These are phyloP conservation scores for Eilema griseolum DNA, from an alignment of 2,888 invertebrate genomes.

Conservation along the genomic window DNA sequence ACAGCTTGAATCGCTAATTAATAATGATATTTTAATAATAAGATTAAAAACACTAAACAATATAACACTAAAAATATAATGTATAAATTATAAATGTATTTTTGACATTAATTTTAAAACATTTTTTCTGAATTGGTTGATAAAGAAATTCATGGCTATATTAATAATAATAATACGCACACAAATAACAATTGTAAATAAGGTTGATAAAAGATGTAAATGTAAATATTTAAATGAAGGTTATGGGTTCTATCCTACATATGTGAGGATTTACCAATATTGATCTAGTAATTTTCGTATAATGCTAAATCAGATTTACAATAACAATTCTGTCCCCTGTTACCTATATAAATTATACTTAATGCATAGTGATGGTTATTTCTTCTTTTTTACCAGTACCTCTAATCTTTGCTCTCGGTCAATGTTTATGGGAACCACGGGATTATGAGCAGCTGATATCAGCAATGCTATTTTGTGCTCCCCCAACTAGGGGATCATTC, in stretches of 20 bases:
- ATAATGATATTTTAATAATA: too few species aligned
- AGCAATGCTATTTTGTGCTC: conserved; percentile 19
- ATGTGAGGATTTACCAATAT: not conserved
- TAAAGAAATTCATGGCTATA: too few species aligned
- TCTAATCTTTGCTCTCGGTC: conserved; percentile 22
- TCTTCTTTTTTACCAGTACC: conserved; percentile 18
- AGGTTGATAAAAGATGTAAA: too few species aligned
- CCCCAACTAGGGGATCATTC: conserved; percentile 13
- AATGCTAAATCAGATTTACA: not conserved
- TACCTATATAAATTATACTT: not conserved
- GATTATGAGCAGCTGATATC: conserved; percentile 25
- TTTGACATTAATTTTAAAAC: too few species aligned
- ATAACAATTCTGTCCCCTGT: not conserved
- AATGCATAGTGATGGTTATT: conserved; percentile 15
- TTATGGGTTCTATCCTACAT: not conserved
- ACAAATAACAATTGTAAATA: too few species aligned
- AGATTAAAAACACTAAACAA: too few species aligned
- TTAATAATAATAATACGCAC: too few species aligned
- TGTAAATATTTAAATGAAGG: not conserved
- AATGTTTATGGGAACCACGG: conserved; percentile 23
- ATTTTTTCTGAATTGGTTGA: too few species aligned
- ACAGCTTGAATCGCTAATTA: too few species aligned
- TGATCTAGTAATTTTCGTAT: not conserved
- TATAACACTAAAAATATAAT: too few species aligned
- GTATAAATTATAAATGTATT: too few species aligned